These are phyloP conservation scores for Penaeus chinensis DNA, from an alignment of 1,140 invertebrate genomes.

Conservation along the genomic window DNA sequence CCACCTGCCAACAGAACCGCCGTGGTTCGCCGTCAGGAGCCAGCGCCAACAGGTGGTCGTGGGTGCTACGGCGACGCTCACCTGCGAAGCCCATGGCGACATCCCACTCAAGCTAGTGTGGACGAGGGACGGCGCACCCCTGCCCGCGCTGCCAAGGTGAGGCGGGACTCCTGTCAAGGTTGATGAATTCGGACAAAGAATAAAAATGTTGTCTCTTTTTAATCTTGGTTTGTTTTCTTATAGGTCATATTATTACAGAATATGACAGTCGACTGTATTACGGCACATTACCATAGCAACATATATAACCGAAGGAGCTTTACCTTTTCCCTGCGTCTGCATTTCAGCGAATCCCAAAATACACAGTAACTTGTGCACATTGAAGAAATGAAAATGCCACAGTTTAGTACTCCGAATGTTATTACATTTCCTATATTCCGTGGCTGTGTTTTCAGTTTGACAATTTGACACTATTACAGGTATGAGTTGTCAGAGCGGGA, in stretches of 20 bases:
- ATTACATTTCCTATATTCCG: too few species aligned
- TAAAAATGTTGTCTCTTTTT: background rate
- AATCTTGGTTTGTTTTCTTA: background rate
- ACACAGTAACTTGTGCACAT: too few species aligned
- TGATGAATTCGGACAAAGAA: background rate
- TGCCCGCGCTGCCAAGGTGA: constrained; percentile 66
- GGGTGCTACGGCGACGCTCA: constrained; percentile 45
- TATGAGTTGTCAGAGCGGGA: constrained; percentile 41
- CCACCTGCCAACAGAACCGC: constrained; percentile 43
- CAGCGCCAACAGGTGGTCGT: constrained; percentile 51
- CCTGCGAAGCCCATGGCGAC: constrained; percentile 72
- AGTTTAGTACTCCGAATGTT: background rate
- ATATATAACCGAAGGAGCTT: too few species aligned
- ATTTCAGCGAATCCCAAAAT: too few species aligned
- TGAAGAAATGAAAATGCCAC: background rate
- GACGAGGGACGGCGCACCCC: constrained; percentile 79
- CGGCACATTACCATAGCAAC: too few species aligned
- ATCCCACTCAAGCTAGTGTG: constrained; percentile 80
- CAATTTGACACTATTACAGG: constrained; percentile 3
- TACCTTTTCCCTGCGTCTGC: too few species aligned
- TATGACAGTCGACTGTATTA: too few species aligned
- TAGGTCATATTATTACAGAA: too few species aligned
- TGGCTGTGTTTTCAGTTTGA: background rate
- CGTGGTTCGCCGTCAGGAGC: constrained; percentile 54
- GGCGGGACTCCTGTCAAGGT: background rate